These are phyloP conservation scores for Origma solitaria DNA, from an alignment of 2,113 vertebrate genomes.

Conservation along the genomic window DNA sequence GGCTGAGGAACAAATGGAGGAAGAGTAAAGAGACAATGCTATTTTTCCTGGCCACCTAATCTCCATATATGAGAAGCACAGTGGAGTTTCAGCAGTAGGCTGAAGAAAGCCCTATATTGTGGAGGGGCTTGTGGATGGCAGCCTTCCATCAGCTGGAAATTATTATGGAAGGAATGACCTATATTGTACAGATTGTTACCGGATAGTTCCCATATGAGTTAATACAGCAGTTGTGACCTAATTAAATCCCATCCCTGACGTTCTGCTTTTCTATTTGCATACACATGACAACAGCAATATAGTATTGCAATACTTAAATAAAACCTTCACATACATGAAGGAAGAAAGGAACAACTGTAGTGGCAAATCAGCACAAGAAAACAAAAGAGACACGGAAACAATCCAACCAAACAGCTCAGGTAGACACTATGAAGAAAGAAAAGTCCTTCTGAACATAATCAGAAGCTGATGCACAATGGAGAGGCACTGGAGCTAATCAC, in stretches of 20 bases:
- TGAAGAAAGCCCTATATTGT: not conserved
- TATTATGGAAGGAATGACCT: not conserved
- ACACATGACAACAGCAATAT: not conserved
- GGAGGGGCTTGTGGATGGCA: not conserved
- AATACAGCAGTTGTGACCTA: not conserved
- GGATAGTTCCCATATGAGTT: not conserved
- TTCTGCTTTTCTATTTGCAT: not conserved
- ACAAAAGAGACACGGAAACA: not conserved
- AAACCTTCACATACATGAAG: not conserved
- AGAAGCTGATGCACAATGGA: not conserved
- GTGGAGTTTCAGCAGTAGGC: not conserved
- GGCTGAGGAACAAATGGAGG: fast-evolving
- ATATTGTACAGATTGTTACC: not conserved
- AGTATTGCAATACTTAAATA: not conserved
- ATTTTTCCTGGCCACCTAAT: not conserved
- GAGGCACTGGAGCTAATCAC: not conserved
- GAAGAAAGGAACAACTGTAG: not conserved
- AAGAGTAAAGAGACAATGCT: not conserved
- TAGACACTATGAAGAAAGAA: not conserved
- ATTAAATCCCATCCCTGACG: not conserved
- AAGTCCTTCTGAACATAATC: not conserved
- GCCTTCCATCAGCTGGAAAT: not conserved
- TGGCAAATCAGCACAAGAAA: not conserved
- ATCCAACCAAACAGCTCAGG: not conserved
- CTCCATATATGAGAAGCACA: not conserved